Percentiles rank a stretch among this genome's conserved stretches.
phyloP scores from a whole-genome alignment of 1,140 invertebrate species.

The Zaprionus tsacasi region DNA sequence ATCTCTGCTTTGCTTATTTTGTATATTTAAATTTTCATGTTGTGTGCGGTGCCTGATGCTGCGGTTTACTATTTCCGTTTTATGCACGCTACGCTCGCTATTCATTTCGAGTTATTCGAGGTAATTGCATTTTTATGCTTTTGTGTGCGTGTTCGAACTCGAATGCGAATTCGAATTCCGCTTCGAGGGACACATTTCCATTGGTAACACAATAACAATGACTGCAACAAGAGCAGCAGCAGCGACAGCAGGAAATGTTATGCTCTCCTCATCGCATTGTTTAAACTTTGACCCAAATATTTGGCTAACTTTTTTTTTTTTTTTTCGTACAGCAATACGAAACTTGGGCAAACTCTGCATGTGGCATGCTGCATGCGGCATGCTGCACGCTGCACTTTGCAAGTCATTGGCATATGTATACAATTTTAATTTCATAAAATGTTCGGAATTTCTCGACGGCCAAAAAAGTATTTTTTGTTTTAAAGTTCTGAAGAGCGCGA shows the following conservation, averaged over 20 bases:
- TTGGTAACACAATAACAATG: slow-evolving; percentile 10
- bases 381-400: slow-evolving; percentile 8
- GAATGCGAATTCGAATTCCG: slow-evolving; percentile 11
- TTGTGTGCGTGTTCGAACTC: slow-evolving; percentile 22
- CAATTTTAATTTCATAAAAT: slow-evolving; percentile 15
- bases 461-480: slow-evolving; percentile 1
- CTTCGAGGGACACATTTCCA: slow-evolving; percentile 18
- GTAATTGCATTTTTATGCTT: slow-evolving; percentile 81
- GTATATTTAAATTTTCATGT: slow-evolving; percentile 72
- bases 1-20: slow-evolving; percentile 50
- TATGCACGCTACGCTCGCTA: slow-evolving; percentile 43
- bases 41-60: slow-evolving; percentile 30
- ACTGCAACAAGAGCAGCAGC: background rate
- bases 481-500: background rate
- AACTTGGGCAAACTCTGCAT: slow-evolving; percentile 15
- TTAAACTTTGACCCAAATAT: slow-evolving; percentile 73
- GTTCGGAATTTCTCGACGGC: background rate
- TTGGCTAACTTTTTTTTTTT: slow-evolving; percentile 60
- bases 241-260: slow-evolving; percentile 42
- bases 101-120: slow-evolving; percentile 56
- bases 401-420: slow-evolving; percentile 14
- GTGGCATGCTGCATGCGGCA: background rate
- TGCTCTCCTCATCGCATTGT: slow-evolving; percentile 47
- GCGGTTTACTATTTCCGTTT: slow-evolving; percentile 64
- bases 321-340: slow-evolving; percentile 33